Percentiles rank a stretch among this genome's conserved stretches.
Evolutionary conservation across 2,888 invertebrate genomes (phyloP).

Genomic region (Schizaphis graminum): DNA sequence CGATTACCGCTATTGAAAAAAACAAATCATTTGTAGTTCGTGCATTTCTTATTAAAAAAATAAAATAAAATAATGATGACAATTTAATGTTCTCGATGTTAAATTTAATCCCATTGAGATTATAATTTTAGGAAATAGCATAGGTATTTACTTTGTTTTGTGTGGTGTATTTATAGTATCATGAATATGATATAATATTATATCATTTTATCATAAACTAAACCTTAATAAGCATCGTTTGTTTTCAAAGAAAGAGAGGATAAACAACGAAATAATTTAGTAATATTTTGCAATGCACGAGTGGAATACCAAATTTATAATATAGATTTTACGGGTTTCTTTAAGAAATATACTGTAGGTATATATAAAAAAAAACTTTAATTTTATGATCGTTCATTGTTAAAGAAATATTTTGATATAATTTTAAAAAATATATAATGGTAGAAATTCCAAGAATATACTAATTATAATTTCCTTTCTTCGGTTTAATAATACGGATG

Average conservation of each 20-base stretch:
- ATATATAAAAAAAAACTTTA: not conserved
- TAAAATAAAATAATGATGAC: not conserved
- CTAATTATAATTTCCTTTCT: not conserved
- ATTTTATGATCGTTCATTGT: not conserved
- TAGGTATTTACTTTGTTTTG: not conserved
- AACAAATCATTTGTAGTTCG: not conserved
- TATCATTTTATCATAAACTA: slow-evolving; percentile 1
- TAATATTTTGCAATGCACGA: not conserved
- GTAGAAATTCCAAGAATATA: not conserved
- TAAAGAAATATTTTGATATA: not conserved
- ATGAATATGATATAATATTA: slow-evolving; percentile 19
- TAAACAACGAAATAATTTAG: not conserved
- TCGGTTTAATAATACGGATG: not conserved
- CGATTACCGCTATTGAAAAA: not conserved
- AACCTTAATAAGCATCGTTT: slow-evolving; percentile 36
- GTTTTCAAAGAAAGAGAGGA: not conserved
- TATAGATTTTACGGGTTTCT: not conserved
- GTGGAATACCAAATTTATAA: not conserved
- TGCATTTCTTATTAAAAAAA: not conserved
- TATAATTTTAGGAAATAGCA: not conserved
- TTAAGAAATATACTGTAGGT: not conserved
- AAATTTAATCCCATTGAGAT: not conserved
- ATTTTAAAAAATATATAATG: not conserved
- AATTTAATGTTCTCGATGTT: not conserved
- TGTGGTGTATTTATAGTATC: not conserved